A percentile compares a stretch with the other conserved stretches of the same genome.
Conservation (phyloP, 2,888 invertebrate genomes). For the Cephus nigrinus region DNA sequence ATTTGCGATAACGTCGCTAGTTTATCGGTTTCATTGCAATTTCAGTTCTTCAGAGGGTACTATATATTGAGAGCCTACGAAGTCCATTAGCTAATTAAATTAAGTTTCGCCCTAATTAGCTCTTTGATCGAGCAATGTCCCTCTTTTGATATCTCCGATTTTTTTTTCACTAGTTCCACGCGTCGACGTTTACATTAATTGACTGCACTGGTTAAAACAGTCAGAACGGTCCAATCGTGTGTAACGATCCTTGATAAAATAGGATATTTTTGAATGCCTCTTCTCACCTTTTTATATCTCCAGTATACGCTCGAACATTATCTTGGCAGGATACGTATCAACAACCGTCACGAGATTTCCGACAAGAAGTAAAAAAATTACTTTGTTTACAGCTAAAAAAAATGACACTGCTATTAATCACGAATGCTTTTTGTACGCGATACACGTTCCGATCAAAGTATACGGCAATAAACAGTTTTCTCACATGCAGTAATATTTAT, state of each 20-base stretch:
- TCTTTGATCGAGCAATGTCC: not conserved
- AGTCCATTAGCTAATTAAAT: not conserved
- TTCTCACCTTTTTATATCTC: not conserved
- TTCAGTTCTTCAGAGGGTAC: not conserved
- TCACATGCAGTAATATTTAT: not conserved
- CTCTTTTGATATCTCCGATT: not conserved
- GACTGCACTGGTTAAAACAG: not conserved
- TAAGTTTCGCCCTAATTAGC: not conserved
- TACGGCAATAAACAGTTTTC: not conserved
- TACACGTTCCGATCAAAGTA: not conserved
- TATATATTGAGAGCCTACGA: not conserved
- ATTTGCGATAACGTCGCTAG: not conserved
- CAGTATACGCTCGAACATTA: not conserved
- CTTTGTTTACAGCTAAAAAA: not conserved
- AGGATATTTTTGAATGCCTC: not conserved
- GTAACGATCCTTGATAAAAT: not conserved
- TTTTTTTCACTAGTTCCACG: not conserved
- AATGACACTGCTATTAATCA: not conserved
- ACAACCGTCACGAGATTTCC: not conserved
- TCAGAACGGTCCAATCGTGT: not conserved
- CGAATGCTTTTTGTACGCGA: not conserved
- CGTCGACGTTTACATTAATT: not conserved
- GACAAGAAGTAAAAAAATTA: not conserved
- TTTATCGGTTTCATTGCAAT: not conserved
- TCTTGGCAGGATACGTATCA: not conserved